Evolutionary conservation across 2,113 vertebrate genomes (phyloP).

Genomic region (Perca fluviatilis): DNA sequence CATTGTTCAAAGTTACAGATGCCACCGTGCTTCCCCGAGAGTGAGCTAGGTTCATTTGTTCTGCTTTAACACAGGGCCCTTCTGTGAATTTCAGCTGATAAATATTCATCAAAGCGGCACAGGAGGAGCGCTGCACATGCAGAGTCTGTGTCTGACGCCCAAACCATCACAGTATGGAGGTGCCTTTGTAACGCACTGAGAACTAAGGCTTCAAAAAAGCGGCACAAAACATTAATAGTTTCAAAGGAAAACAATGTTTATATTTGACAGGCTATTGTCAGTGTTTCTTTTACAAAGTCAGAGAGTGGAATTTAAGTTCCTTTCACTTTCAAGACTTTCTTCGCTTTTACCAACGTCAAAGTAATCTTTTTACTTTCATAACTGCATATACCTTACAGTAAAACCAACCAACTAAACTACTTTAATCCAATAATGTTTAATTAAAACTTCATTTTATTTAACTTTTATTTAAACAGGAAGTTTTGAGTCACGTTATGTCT

Average conservation of each 20-base stretch:
- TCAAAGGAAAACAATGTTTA: not conserved
- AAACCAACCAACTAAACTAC: not conserved
- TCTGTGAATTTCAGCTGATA: constrained; percentile 35
- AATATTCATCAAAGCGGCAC: constrained; percentile 25
- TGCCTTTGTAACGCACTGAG: not conserved
- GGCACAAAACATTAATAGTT: too few relatives aligned
- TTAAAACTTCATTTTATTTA: not conserved
- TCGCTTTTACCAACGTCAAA: not conserved
- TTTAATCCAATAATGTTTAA: not conserved
- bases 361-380: not conserved
- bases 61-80: constrained; percentile 40
- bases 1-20: constrained; percentile 36
- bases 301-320: not conserved
- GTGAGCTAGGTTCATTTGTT: constrained; percentile 25
- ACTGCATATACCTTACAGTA: not conserved
- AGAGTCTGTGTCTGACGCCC: not conserved
- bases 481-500: too few relatives aligned
- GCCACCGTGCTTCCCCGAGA: constrained; percentile 4
- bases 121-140: constrained; percentile 11
- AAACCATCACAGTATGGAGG: not conserved
- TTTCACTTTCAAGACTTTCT: not conserved
- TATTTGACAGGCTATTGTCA: not conserved
- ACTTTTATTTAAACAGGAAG: not conserved
- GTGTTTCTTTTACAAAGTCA: not conserved
- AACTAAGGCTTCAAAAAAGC: not conserved